These are phyloP conservation scores for Opisthocomus hoazin DNA, from an alignment of 2,113 vertebrate species.

Conservation along the genomic window DNA sequence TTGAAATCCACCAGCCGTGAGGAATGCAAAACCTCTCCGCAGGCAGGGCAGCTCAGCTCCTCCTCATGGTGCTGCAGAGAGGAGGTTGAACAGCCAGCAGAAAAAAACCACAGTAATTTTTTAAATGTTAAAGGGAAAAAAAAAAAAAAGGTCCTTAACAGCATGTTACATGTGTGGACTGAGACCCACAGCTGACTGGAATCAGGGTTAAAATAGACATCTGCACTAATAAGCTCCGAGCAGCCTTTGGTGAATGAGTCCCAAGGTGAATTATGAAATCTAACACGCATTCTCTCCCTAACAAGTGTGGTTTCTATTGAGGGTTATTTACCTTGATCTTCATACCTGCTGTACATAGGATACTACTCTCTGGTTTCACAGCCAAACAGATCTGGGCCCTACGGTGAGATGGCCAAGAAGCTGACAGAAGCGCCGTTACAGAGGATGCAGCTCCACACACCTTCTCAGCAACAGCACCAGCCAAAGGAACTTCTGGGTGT, in stretches of 20 bases:
- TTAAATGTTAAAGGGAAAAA: neutral
- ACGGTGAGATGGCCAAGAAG: neutral
- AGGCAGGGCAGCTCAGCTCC: neutral
- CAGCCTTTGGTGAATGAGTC: neutral
- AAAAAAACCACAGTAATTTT: neutral
- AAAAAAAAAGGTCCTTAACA: neutral
- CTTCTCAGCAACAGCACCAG: neutral
- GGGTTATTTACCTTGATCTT: conserved; percentile 4
- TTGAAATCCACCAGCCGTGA: accelerated
- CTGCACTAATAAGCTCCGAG: neutral
- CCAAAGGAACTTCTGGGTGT: neutral
- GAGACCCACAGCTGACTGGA: conserved; percentile 1
- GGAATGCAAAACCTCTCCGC: neutral
- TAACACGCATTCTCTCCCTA: neutral
- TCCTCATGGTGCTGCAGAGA: neutral
- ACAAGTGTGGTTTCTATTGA: neutral
- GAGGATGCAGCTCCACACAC: neutral
- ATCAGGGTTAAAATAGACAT: conserved; percentile 5
- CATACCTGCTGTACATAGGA: neutral
- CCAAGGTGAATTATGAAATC: conserved; percentile 21
- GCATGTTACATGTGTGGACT: neutral
- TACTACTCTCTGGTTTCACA: neutral
- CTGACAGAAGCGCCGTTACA: neutral
- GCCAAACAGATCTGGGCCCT: neutral
- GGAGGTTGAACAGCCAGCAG: neutral